Evolutionary conservation across 2,113 vertebrate genomes (phyloP).

Genomic region (Cariama cristata): DNA sequence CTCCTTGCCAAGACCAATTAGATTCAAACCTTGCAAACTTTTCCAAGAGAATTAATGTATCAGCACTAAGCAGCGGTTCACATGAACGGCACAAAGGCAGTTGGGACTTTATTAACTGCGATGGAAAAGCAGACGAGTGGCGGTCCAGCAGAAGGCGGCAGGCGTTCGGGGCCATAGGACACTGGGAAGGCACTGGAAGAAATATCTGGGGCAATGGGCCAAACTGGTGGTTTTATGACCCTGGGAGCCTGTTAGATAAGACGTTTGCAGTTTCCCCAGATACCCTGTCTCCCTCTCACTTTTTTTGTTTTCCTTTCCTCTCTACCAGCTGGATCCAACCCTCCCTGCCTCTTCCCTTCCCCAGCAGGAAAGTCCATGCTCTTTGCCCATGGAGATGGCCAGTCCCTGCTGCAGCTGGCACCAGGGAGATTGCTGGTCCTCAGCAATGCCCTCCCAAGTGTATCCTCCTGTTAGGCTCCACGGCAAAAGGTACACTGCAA

Average conservation of each 20-base stretch:
- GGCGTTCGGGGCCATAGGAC: neutral
- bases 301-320: neutral
- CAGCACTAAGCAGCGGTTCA: neutral
- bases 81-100: neutral
- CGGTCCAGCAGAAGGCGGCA: neutral
- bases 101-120: neutral
- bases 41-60: neutral
- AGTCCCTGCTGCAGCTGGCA: neutral
- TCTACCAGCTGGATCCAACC: neutral
- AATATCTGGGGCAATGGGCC: neutral
- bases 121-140: neutral
- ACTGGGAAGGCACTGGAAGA: neutral
- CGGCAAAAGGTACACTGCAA: rapidly evolving
- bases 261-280: neutral
- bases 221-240: neutral
- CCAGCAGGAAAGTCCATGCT: neutral
- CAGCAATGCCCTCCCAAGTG: neutral
- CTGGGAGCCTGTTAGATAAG: neutral
- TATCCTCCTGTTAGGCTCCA: neutral
- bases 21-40: neutral
- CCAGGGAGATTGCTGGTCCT: neutral
- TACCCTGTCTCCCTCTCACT: neutral
- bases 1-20: neutral
- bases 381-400: neutral
- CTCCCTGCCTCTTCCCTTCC: neutral